A percentile compares a stretch with the other conserved stretches of the same genome.
phyloP scores from a whole-genome alignment of 1,140 invertebrate genomes.

The Drosophila rufa region DNA sequence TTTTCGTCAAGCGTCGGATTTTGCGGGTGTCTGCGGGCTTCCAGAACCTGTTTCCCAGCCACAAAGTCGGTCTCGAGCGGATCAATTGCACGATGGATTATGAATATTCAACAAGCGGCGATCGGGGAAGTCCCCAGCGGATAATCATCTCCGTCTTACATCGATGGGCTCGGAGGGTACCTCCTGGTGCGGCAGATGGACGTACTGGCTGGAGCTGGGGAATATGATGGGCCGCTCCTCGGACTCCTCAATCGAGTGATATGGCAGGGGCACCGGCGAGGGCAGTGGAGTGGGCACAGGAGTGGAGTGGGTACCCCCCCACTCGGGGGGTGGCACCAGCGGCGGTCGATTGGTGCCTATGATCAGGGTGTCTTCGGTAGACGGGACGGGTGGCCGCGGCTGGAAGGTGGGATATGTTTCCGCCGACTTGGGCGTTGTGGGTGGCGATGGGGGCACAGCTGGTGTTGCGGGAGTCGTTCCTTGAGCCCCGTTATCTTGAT shows the following conservation, averaged over 20 bases:
- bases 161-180: conserved; percentile 29
- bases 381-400: conserved; percentile 20
- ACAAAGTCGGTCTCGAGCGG: conserved; percentile 26
- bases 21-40: conserved; percentile 6
- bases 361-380: conserved; percentile 37
- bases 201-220: conserved; percentile 38
- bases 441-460: background rate
- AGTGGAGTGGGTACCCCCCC: conserved; percentile 3
- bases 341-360: conserved; percentile 57
- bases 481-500: background rate
- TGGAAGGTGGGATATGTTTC: conserved; percentile 13
- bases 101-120: conserved; percentile 34
- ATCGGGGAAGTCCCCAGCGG: conserved; percentile 1
- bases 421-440: conserved; percentile 10
- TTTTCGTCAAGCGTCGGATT: conserved; percentile 13
- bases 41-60: conserved; percentile 54
- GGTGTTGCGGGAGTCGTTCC: conserved; percentile 2
- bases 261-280: background rate
- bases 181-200: conserved; percentile 19
- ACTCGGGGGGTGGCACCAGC: conserved; percentile 26
- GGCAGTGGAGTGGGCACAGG: background rate
- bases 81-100: conserved; percentile 16
- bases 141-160: conserved; percentile 46
- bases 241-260: conserved; percentile 23
- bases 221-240: conserved; percentile 45